Conservation (phyloP, 1,140 invertebrate species). For the Caenorhabditis latens region DNA sequence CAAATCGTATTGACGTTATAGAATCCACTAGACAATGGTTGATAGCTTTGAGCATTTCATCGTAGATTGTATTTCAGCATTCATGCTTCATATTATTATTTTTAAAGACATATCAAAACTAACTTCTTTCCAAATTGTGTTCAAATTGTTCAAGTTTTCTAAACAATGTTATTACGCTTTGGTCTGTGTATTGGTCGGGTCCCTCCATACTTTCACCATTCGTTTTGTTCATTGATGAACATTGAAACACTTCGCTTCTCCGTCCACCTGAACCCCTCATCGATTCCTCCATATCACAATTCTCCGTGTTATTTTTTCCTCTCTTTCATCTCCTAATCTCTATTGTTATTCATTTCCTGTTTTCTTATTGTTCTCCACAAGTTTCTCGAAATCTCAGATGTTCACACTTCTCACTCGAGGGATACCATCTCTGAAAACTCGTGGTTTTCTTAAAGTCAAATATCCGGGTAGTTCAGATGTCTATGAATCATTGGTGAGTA, state of each 20-base stretch:
- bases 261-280: slow-evolving; percentile 15
- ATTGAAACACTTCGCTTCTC: slow-evolving; percentile 15
- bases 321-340: not conserved
- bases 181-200: not conserved
- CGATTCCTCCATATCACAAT: not conserved
- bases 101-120: too few relatives aligned
- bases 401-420: slow-evolving; percentile 52
- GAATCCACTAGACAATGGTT: too few relatives aligned
- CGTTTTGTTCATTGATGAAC: slow-evolving; percentile 22
- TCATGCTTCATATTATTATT: too few relatives aligned
- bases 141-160: too few relatives aligned
- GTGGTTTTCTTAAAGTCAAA: slow-evolving; percentile 8
- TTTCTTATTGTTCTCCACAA: not conserved
- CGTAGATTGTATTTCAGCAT: too few relatives aligned
- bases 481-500: slow-evolving; percentile 47
- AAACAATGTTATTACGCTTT: not conserved
- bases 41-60: too few relatives aligned
- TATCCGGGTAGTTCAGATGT: slow-evolving; percentile 29
- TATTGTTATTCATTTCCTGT: not conserved
- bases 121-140: too few relatives aligned
- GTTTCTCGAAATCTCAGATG: slow-evolving; percentile 17
- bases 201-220: not conserved
- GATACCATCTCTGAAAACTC: slow-evolving; percentile 42
- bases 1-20: too few relatives aligned
- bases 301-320: not conserved